Conservation (phyloP, 2,797 vertebrate species). For the Sebastes miniatus region DNA sequence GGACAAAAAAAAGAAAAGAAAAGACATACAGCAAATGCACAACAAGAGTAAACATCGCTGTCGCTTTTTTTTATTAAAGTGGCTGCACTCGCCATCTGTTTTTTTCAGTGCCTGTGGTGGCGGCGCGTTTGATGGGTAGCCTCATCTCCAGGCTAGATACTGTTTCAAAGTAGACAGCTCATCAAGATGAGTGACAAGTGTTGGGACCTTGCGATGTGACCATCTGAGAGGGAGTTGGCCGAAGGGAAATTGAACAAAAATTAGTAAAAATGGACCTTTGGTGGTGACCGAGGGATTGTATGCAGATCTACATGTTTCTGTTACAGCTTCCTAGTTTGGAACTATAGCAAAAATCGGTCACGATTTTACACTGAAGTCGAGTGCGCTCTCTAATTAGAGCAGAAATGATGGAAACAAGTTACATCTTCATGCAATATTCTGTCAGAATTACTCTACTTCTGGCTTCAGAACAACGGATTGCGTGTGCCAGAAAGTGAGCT, state of each 20-base stretch:
- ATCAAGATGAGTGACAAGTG: conserved; percentile 76
- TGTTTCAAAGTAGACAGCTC: conserved; percentile 67
- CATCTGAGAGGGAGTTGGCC: conserved; percentile 41
- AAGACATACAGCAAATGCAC: conserved; percentile 28
- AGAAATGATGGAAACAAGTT: conserved; percentile 28
- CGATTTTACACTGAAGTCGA: background rate
- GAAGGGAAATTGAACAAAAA: conserved; percentile 24
- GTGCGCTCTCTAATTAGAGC: conserved; percentile 38
- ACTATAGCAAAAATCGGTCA: conserved; percentile 1
- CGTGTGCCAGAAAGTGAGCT: background rate
- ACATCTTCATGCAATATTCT: conserved; percentile 50
- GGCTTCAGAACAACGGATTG: conserved; percentile 34
- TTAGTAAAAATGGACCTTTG: conserved; percentile 11
- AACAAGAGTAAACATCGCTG: conserved; percentile 43
- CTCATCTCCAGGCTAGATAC: conserved; percentile 64
- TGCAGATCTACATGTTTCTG: background rate
- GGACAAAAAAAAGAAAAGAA: background rate
- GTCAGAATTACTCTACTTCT: conserved; percentile 38
- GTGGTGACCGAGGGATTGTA: background rate
- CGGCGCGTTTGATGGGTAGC: conserved; percentile 58
- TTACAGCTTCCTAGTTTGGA: conserved; percentile 4
- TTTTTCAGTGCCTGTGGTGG: conserved; percentile 50
- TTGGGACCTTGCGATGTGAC: conserved; percentile 54
- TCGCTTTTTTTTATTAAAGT: conserved; percentile 39
- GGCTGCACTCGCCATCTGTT: conserved; percentile 67